Base-by-base conservation (phyloP, 2,113 vertebrate genomes). In the Stictonetta naevosa region DNA sequence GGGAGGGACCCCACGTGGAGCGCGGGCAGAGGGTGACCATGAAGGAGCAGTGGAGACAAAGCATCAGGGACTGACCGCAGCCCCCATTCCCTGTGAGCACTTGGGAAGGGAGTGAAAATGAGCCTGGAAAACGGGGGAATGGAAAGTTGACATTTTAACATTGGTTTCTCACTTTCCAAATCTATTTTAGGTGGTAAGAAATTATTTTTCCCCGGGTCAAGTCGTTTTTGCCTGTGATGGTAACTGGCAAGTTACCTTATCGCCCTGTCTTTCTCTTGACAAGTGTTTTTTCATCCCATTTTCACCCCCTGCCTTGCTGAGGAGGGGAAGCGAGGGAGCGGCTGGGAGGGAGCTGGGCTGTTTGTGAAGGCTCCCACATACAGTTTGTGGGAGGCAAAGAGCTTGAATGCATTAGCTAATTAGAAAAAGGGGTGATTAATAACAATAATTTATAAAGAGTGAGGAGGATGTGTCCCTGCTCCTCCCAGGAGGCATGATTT, bases 301-400 rank as follows among this genome's bases (percentile, higher is more conserved):
- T 91, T 83, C 26, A 55, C 26, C 52, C 52, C 52, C 50, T 25
- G 26, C 13, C 62, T 28, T 38, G 36, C 52, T 66, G 67, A 59
- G 46, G 6, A 19, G 3, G 4, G 0, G 28, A 21, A 25, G 17
- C 19, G 33, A 76, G 17, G 4, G 40, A 66, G 82, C 0, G 1
- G 8, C 33, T 44, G 14, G 20, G 15, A 40, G 15, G 22, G 56
- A 62, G 56, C 44, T 28, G 4, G 17, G 25, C 48, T 69, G 2
- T 48, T 60, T 42, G 38, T 4, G 3, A 88, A 38, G 12, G 20
- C 8, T 2, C 1, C 3, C 15, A 1, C 55, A 22, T 6, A 13
- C 8, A 22, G 33, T 46, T 34, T 25, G 22, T 2, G 3, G 50
- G 29, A 80, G 85, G 22, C 38, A 48, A 78, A 76, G 50, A 64